Conservation (phyloP, 2,113 vertebrate species). For the Larimichthys crocea region DNA sequence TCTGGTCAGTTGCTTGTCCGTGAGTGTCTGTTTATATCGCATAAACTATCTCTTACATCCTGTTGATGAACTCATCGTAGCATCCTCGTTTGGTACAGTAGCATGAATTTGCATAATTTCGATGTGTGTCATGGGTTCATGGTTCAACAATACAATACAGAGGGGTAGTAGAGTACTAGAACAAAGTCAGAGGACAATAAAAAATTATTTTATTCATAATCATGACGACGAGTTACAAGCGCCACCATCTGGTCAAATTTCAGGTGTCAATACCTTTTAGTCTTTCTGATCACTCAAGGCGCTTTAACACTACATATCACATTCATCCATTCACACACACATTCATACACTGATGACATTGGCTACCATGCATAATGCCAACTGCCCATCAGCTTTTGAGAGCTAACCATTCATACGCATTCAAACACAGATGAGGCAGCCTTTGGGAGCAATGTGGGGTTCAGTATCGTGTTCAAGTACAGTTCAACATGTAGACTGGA, state of each 20-base stretch:
- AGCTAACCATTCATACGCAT: no score
- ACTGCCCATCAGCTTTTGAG: no score
- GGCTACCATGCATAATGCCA: no score
- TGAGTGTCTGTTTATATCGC: constrained; percentile 62
- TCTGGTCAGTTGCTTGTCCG: constrained; percentile 37
- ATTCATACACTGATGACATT: no score
- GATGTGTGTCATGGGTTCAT: neutral
- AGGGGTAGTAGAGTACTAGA: no score
- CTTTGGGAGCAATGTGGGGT: no score
- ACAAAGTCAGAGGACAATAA: neutral
- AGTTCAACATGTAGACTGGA: no score
- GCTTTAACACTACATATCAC: no score
- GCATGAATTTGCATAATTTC: constrained; percentile 5
- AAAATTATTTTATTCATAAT: neutral
- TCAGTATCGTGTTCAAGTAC: no score
- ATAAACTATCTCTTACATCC: constrained; percentile 54
- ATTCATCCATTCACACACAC: no score
- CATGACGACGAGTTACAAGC: neutral
- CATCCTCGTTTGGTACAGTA: constrained; percentile 28
- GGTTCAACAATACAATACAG: neutral
- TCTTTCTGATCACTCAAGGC: no score
- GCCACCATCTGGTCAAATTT: neutral
- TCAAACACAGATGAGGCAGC: no score
- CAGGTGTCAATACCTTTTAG: neutral
- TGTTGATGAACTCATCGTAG: constrained; percentile 49